These are phyloP conservation scores for Ditylenchus weischeri DNA, from an alignment of 2,888 invertebrate species.

Conservation along the genomic window DNA sequence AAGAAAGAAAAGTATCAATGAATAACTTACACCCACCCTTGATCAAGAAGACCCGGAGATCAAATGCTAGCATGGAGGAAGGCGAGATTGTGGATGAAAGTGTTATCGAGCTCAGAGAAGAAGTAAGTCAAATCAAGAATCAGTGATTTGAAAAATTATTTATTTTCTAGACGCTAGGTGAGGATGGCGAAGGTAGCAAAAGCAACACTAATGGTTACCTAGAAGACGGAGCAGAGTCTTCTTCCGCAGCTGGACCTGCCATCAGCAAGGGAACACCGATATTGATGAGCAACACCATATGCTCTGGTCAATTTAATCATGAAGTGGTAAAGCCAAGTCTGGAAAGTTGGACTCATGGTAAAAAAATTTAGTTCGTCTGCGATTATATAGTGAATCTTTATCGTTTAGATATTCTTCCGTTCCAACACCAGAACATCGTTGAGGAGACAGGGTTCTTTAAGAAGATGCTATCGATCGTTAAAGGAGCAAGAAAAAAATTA, in stretches of 20 bases:
- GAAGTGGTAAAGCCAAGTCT: constrained; percentile 10
- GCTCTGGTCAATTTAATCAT: constrained; percentile 4
- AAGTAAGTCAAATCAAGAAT: too few species aligned
- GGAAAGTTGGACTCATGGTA: constrained; percentile 7
- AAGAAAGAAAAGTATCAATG: neutral
- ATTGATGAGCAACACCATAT: constrained; percentile 1
- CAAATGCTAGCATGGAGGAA: constrained; percentile 2
- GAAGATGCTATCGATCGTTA: constrained; percentile 3
- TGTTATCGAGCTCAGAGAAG: neutral
- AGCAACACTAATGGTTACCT: neutral
- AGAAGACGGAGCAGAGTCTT: neutral
- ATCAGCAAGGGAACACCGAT: constrained; percentile 8
- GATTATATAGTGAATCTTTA: neutral
- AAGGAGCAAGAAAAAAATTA: neutral
- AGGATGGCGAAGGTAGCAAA: too few species aligned
- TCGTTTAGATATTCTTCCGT: constrained; percentile 9
- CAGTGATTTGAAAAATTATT: too few species aligned
- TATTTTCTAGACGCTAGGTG: too few species aligned
- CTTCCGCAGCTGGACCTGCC: neutral
- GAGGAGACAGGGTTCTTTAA: constrained; percentile 7
- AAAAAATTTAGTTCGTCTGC: neutral
- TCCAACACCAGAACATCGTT: neutral
- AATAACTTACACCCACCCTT: neutral
- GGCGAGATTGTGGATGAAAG: constrained; percentile 1
- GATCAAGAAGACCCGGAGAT: neutral